Evolutionary conservation across 2,113 vertebrate species (phyloP), one percentile per base, ranked within the genome.

Genomic region (Rhombomys opimus): DNA sequence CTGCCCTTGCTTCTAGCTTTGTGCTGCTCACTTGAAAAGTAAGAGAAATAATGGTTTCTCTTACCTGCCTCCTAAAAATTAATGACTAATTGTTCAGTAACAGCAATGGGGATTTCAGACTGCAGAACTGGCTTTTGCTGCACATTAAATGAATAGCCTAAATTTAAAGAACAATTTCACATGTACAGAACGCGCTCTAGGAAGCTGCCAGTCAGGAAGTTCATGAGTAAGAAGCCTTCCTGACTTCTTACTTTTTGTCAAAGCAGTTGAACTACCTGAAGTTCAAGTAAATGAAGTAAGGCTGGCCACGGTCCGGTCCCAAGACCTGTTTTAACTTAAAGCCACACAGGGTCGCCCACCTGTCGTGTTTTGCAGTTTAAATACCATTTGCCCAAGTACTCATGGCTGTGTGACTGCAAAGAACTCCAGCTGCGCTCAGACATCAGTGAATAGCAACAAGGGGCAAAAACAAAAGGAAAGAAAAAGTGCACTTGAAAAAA

Each of bases 111-210:
- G 57, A 52, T 59, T 9, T 68, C 61, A 20, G 94, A 59, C 32
- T n/a, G 25, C 27, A 50, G 25, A 67, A 41, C 35, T 46, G 3
- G 12, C 46, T 88, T 84, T 90, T 54, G 38, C 25, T 57, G 15
- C 35, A 63, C 32, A 89, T 2, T 87, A 85, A 96, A 84, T 72
- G 65, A 91, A 38, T n/a, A 94, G 63, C 70, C 18, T 54, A 25
- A 81, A 54, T 78, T 78, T 65, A 76, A 75, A 95, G 82, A 30
- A 65, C 35, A 78, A 63, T 68, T 63, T 63, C 6, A 32, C 50
- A 72, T 57, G 32, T 9, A 30, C 22, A 59, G n/a, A 89, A 25
- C n/a, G 59, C 46, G 3, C 68, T 27, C 35, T 0, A 4, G 50
- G 18, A 50, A 35, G 38, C 8, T 72, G 14, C 35, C 10, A 9